Percentiles rank a stretch among this genome's conserved stretches.
Evolutionary conservation across 1,140 invertebrate species (phyloP).

Genomic region (Sarcophaga peregrina): DNA sequence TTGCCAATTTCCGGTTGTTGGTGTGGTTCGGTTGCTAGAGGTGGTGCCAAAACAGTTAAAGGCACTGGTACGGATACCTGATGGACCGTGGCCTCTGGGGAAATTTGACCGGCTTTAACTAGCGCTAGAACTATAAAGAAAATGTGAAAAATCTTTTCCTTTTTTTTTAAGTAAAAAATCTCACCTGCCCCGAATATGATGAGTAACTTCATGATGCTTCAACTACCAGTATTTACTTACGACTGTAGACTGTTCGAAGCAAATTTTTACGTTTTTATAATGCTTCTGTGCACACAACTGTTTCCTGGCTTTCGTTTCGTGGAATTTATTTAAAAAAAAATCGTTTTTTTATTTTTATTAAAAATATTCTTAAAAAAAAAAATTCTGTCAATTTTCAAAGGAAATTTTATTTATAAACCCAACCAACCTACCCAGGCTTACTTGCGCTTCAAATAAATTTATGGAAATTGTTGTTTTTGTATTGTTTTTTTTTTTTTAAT

Average conservation of each 20-base stretch:
- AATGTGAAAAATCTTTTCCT: not conserved
- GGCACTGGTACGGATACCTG: not conserved
- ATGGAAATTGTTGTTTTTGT: not conserved
- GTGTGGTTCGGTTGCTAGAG: not conserved
- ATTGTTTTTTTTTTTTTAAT: not conserved
- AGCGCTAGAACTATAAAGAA: not conserved
- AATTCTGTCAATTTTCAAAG: no score
- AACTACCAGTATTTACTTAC: not conserved
- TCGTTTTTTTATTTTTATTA: not conserved
- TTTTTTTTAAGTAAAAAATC: not conserved
- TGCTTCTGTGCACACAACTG: no score
- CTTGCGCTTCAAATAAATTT: no score
- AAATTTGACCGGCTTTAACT: not conserved
- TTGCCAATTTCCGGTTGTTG: no score
- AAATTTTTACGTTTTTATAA: not conserved
- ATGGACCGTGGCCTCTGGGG: not conserved
- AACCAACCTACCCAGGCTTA: no score
- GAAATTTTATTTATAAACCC: no score
- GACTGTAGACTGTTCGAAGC: not conserved
- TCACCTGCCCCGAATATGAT: slow-evolving; percentile 16
- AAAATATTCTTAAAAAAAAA: not conserved
- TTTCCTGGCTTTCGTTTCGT: not conserved
- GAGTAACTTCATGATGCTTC: not conserved
- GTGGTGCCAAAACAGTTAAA: not conserved
- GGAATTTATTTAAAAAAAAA: not conserved